These are phyloP conservation scores for Anabacerthia variegaticeps DNA, from an alignment of 2,797 vertebrate species.

Conservation along the genomic window DNA sequence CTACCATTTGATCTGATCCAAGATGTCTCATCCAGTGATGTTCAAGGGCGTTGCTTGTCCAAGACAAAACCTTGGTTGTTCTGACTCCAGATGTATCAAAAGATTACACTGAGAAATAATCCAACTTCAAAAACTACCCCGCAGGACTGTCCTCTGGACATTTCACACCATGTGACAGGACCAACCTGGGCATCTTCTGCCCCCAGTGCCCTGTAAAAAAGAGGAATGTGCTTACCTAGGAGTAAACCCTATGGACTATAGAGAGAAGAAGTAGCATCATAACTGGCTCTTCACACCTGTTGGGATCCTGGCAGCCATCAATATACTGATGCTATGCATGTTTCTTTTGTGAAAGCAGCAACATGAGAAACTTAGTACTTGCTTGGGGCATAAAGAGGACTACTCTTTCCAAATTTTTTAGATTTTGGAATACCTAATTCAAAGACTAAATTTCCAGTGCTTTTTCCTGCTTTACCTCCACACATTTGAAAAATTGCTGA, in stretches of 20 bases:
- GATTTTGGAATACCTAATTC: background rate
- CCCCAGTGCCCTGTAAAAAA: background rate
- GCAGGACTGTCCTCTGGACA: background rate
- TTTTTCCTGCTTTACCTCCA: background rate
- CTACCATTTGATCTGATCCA: background rate
- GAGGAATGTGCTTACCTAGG: background rate
- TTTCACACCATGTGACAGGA: background rate
- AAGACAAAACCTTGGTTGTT: background rate
- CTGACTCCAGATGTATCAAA: background rate
- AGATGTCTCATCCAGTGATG: background rate
- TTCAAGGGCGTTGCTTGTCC: background rate
- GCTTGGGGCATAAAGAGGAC: background rate
- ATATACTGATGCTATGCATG: accelerated
- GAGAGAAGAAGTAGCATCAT: background rate
- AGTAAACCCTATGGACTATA: background rate
- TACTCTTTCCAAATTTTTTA: background rate
- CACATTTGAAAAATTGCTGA: background rate
- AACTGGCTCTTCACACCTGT: background rate
- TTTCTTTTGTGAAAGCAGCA: background rate
- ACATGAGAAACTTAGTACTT: background rate
- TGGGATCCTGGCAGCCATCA: background rate
- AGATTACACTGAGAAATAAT: background rate
- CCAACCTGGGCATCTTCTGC: accelerated
- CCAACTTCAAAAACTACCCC: background rate
- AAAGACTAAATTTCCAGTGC: background rate